Percentiles rank a stretch among this genome's conserved stretches.
These are phyloP conservation scores for Drosophila imparisetae DNA, from an alignment of 2,888 invertebrate species.

Conservation along the genomic window DNA sequence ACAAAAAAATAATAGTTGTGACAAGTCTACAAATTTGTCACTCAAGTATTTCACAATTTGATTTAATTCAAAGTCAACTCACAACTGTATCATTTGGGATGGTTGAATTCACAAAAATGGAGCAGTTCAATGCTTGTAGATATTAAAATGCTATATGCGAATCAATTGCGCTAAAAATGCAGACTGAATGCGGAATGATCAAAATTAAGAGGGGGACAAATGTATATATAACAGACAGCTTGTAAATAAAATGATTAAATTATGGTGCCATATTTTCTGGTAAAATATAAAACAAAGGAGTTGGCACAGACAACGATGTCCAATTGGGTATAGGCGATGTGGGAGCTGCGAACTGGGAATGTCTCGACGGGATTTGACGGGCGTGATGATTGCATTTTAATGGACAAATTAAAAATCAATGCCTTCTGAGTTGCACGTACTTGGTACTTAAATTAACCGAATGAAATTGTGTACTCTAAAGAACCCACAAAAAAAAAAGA, in stretches of 20 bases:
- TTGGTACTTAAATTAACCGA: conserved; percentile 73
- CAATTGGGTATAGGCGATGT: conserved; percentile 17
- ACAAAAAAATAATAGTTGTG: not conserved
- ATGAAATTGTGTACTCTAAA: conserved; percentile 43
- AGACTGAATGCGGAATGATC: conserved; percentile 62
- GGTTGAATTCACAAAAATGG: conserved; percentile 62
- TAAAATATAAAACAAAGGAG: conserved; percentile 47
- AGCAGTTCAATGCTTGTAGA: conserved; percentile 48
- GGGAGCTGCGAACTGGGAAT: conserved; percentile 22
- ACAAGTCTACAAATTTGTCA: not conserved
- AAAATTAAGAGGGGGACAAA: conserved; percentile 50
- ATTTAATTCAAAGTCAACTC: conserved; percentile 47
- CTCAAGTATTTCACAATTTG: conserved; percentile 23
- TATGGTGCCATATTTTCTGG: conserved; percentile 63
- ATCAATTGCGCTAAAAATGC: conserved; percentile 59
- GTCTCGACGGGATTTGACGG: conserved; percentile 32
- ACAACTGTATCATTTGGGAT: conserved; percentile 56
- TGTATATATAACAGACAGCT: conserved; percentile 48
- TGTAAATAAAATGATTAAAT: conserved; percentile 56
- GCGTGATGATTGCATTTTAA: conserved; percentile 83
- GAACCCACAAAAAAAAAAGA: conserved; percentile 27
- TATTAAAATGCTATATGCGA: conserved; percentile 60
- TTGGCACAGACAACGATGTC: conserved; percentile 9
- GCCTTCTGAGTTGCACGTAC: conserved; percentile 72
- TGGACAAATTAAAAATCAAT: conserved; percentile 83